Percentiles rank a stretch among this genome's conserved stretches.
These are phyloP conservation scores for Mirounga angustirostris DNA, from an alignment of 2,113 vertebrate genomes.

Conservation along the genomic window DNA sequence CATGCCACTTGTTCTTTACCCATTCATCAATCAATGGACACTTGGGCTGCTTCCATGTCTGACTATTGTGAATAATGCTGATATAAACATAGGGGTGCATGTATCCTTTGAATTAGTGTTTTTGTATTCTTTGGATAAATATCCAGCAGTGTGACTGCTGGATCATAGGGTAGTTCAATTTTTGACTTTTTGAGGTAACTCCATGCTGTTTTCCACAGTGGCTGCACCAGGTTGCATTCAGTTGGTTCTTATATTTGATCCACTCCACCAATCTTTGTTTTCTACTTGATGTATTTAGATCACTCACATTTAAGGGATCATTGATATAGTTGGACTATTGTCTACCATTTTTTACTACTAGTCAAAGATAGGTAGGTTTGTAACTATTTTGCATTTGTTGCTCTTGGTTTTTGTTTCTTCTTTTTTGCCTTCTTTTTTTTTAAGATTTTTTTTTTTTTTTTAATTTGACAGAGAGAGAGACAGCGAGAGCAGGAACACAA, in stretches of 20 bases:
- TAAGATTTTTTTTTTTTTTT: too few species aligned
- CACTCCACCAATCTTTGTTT: background rate
- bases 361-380: background rate
- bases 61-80: background rate
- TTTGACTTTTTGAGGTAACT: background rate
- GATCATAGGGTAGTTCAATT: too few species aligned
- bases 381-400: background rate
- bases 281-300: background rate
- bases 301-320: background rate
- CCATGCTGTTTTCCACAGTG: background rate
- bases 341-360: background rate
- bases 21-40: background rate
- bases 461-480: too few species aligned
- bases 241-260: background rate
- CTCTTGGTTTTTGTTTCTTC: background rate
- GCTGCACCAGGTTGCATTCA: background rate
- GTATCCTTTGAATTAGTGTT: background rate
- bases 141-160: background rate
- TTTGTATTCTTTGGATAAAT: background rate
- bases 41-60: background rate
- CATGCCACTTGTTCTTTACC: background rate
- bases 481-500: too few species aligned
- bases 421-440: background rate
- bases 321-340: background rate
- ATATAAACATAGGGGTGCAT: background rate